Percentiles rank a stretch among this genome's conserved stretches.
Evolutionary conservation across 64 coral and sea anemone species (phyloP).

Genomic region (Astreopora myriophthalma): DNA sequence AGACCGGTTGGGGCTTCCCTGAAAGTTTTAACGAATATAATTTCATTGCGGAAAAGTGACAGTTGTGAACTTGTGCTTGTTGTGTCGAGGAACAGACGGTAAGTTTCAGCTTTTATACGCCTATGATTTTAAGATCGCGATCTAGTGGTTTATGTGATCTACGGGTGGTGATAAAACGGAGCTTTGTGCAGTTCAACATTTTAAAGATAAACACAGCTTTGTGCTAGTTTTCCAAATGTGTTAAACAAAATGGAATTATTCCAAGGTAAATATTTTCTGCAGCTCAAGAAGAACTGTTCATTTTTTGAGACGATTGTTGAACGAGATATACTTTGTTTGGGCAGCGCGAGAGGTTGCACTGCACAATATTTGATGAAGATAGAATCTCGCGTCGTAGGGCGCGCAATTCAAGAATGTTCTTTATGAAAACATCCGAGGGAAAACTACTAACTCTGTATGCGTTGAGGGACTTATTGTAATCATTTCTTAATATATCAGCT

Average conservation of each 20-base stretch:
- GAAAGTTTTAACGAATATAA: not conserved
- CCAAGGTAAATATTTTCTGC: not conserved
- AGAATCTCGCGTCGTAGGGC: too few relatives aligned
- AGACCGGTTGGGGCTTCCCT: not conserved
- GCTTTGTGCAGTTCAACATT: not conserved
- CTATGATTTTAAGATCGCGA: not conserved
- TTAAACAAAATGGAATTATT: not conserved
- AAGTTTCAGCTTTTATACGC: not conserved
- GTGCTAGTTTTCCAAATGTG: not conserved
- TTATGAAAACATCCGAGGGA: not conserved
- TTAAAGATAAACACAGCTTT: conserved; percentile 9
- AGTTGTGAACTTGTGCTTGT: not conserved
- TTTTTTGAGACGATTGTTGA: not conserved
- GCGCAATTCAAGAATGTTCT: not conserved
- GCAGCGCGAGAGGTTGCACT: not conserved
- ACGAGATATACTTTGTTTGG: not conserved
- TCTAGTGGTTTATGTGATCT: not conserved
- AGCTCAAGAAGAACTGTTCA: not conserved
- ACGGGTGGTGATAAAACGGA: not conserved
- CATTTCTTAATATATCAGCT: not conserved
- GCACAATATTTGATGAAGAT: too few relatives aligned
- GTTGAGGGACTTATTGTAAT: not conserved
- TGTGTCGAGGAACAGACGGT: not conserved
- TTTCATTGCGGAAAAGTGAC: not conserved
- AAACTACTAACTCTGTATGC: not conserved